Conservation (phyloP, 2,797 vertebrate genomes). For the Cyclura pinguis region DNA sequence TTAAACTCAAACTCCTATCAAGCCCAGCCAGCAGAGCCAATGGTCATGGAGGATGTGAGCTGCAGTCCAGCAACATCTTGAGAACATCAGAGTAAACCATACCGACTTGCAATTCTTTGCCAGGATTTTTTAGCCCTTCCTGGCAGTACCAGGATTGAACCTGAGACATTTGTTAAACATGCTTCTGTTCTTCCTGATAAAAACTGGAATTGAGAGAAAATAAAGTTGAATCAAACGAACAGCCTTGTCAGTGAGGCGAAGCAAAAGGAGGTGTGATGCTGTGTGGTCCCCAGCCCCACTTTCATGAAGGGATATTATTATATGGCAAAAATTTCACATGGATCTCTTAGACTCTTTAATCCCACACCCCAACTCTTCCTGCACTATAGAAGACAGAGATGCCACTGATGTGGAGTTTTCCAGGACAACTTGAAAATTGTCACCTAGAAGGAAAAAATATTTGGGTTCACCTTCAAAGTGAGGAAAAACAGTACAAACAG, state of each 20-base stretch:
- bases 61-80: not conserved
- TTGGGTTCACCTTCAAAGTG: slow-evolving; percentile 41
- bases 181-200: not conserved
- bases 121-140: too few relatives aligned
- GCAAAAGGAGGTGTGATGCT: slow-evolving; percentile 73
- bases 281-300: slow-evolving; percentile 82
- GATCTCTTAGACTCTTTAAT: slow-evolving; percentile 83
- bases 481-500: not conserved
- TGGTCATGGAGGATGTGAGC: too few relatives aligned
- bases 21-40: too few relatives aligned
- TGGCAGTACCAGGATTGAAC: not conserved
- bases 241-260: slow-evolving; percentile 71
- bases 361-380: slow-evolving; percentile 67
- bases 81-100: not conserved
- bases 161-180: not conserved
- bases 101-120: too few relatives aligned
- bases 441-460: slow-evolving; percentile 68
- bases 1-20: too few relatives aligned
- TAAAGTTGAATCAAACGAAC: slow-evolving; percentile 68
- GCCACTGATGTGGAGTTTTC: slow-evolving; percentile 91
- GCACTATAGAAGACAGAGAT: not conserved
- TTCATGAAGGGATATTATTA: slow-evolving; percentile 86
- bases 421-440: slow-evolving; percentile 90
- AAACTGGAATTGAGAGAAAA: slow-evolving; percentile 23
- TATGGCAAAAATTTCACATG: slow-evolving; percentile 80